A percentile compares a stretch with the other conserved stretches of the same genome.
Conservation (phyloP, 2,113 vertebrate species). For the Erinaceus europaeus region DNA sequence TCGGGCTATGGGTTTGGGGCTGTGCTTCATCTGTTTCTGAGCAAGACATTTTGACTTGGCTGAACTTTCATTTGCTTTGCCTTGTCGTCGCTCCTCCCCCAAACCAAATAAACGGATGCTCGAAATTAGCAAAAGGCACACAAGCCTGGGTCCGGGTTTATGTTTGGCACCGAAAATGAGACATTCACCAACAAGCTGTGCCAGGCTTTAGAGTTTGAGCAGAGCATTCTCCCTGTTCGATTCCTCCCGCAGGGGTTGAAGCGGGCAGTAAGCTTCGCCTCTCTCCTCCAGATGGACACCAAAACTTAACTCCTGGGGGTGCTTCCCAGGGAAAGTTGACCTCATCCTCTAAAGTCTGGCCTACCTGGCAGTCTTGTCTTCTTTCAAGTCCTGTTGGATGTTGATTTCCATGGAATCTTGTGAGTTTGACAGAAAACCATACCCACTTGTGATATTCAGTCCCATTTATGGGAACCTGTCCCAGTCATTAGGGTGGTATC, state of each 20-base stretch:
- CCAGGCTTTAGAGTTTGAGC: not conserved
- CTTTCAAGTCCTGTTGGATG: not conserved
- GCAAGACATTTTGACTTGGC: not conserved
- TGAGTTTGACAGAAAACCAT: not conserved
- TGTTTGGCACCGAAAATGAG: slow-evolving; percentile 7
- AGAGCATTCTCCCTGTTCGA: not conserved
- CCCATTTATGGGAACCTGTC: not conserved
- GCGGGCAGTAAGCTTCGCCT: not conserved
- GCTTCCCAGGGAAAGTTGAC: not conserved
- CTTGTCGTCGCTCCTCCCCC: not conserved
- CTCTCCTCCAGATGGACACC: not conserved
- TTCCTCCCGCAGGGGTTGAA: not conserved
- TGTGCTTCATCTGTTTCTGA: not conserved
- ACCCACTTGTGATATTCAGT: no score
- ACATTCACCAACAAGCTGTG: not conserved
- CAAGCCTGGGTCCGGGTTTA: slow-evolving; percentile 46
- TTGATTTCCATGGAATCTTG: not conserved
- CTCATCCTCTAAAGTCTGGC: not conserved
- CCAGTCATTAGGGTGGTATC: not conserved
- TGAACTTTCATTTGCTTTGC: not conserved
- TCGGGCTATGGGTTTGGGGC: not conserved
- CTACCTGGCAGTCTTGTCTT: not conserved
- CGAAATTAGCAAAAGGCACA: not conserved
- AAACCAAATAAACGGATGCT: not conserved
- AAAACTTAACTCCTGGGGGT: not conserved